phyloP scores from a whole-genome alignment of 2,113 vertebrate species.

The Pantherophis guttatus region DNA sequence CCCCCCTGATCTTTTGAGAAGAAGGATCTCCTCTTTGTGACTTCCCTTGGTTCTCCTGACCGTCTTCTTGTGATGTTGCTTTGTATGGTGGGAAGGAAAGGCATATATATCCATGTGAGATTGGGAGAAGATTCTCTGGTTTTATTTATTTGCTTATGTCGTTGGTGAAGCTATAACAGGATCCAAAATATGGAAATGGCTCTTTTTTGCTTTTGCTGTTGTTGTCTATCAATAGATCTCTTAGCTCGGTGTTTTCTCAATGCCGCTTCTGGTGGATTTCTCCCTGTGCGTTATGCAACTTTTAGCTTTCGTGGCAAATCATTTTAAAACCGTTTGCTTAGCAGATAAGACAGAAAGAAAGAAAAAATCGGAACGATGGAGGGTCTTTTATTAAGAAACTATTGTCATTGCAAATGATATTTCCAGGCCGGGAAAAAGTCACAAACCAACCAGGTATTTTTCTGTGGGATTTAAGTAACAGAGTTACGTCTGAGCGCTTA shows the following conservation, averaged over 20 bases:
- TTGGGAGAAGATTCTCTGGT: background rate
- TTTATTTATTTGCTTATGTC: background rate
- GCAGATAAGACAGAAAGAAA: background rate
- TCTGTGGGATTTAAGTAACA: background rate
- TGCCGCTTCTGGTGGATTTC: accelerated
- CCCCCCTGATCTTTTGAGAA: background rate
- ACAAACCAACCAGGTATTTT: background rate
- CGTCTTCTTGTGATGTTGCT: background rate
- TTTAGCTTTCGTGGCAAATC: background rate
- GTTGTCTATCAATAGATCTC: background rate
- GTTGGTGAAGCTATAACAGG: background rate
- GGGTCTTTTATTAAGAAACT: background rate
- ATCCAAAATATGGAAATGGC: background rate
- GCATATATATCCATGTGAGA: background rate
- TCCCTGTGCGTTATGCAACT: no score
- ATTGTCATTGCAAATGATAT: background rate
- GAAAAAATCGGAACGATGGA: background rate
- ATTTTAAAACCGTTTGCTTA: background rate
- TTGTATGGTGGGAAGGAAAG: background rate
- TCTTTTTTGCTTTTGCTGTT: accelerated
- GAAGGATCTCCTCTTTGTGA: background rate
- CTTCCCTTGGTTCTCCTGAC: background rate
- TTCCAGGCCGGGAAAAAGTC: background rate
- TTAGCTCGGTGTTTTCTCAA: no score
- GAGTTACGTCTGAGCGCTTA: background rate